Evolutionary conservation across 1,140 invertebrate species (phyloP), one percentile per base, ranked within the genome.

Genomic region (Drosophila persimilis): DNA sequence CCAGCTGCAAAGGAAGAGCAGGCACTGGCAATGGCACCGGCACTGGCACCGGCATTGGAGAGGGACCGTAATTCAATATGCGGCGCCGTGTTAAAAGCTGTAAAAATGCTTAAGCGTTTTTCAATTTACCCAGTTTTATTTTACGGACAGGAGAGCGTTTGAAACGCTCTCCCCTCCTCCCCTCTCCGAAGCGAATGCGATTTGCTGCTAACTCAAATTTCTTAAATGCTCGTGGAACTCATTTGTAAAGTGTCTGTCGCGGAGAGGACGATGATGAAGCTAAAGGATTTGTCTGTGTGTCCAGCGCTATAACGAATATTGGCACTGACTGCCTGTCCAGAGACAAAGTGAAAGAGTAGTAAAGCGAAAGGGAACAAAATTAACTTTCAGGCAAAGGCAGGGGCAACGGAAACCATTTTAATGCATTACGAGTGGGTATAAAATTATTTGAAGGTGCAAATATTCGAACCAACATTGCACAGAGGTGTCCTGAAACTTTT

Each of bases 71-170:
- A 86, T 86, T 86, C 83, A 86, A 86, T 86, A 86, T 88, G 84
- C 83, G 73, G 60, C 63, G 50, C 78, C 83, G 74, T 86, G 81
- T 75, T 86, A 83, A 88, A 88, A 86, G 83, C 83, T 88, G 83
- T 86, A 88, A 83, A 86, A 86, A 86, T 86, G 78, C 67, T 88
- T 88, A 86, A 86, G 83, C 83, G 83, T 88, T 86, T 86, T 86
- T 78, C 81, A 86, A 86, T 86, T 86, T 86, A 69, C 60, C 57
- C 77, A 75, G 81, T 88, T 86, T 86, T 86, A 72, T 86, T 80
- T 88, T 76, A 77, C 69, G 70, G 46, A 48, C 57, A 47, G 20
- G 44, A 45, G 53, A 51, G 20, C 44, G 41, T 55, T 54, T 53
- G 43, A 13, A 31, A 44, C 58, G 60, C 51, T 71, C 64, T 65